A percentile compares a stretch with the other conserved stretches of the same genome.
Conservation (phyloP, 2,113 vertebrate genomes). For the Galbula dea region DNA sequence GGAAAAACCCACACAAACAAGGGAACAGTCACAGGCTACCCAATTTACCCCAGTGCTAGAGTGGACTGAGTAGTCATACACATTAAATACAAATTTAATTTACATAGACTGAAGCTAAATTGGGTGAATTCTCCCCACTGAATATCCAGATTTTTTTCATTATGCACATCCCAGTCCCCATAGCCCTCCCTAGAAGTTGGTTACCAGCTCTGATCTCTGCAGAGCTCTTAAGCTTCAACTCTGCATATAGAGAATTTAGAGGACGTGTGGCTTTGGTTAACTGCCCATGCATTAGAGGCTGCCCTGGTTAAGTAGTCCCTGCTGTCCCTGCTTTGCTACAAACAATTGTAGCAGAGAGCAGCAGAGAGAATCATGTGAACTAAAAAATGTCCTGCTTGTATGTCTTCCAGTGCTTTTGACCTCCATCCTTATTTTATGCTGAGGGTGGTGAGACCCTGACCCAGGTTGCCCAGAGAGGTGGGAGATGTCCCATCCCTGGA, state of each 20-base stretch:
- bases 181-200: neutral
- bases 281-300: neutral
- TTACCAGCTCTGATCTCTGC: neutral
- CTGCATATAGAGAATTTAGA: conserved; percentile 1
- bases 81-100: neutral
- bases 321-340: neutral
- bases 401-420: neutral
- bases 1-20: neutral
- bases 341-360: neutral
- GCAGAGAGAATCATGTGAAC: neutral
- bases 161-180: neutral
- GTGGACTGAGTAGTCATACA: neutral
- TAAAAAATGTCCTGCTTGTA: neutral
- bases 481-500: no score
- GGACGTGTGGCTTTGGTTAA: neutral
- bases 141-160: conserved; percentile 22
- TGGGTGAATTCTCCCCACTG: neutral
- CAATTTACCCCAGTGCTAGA: neutral
- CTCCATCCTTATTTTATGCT: neutral
- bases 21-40: neutral
- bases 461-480: no score
- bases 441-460: no score
- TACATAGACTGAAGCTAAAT: neutral
- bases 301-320: neutral
- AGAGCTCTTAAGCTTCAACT: neutral